Evolutionary conservation across 2,113 vertebrate genomes (phyloP), one percentile per base, ranked within the genome.

Genomic region (Callorhinus ursinus): DNA sequence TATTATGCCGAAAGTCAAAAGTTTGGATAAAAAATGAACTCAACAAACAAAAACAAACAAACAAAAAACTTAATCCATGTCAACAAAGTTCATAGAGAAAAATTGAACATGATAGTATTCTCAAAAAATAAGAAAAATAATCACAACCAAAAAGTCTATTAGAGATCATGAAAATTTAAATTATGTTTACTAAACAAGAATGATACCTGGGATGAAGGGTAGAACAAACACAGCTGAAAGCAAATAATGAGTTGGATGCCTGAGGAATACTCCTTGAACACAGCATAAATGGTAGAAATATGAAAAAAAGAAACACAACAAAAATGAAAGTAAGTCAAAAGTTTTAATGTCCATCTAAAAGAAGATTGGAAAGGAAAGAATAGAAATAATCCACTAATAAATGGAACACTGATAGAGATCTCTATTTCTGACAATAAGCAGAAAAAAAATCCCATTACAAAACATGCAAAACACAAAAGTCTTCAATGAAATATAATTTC

Each of bases 111-210:
- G 39, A n/a, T 51, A 16, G 55, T 84, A 90, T 59, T 24, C 14
- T 90, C 46, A 92, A 80, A 79, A 18, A 9, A 51, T 7, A 83
- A 39, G n/a, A 82, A 49, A 95, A 90, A 39, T 84, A 53, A 80
- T n/a, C 77, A 88, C 72, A 69, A 83, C 36, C 11, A 19, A 83
- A 87, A 81, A 33, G 42, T 49, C 15, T 67, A 67, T 33, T 26
- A 83, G 36, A 96, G n/a, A 94, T 88, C 24, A 92, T 69, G 39
- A 95, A 96, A 95, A 90, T 57, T 72, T 96, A 90, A 94, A 83
- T 96, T 94, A 42, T 82, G 69, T 96, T 97, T 96, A 88, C 80
- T 55, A 90, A 74, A 74, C 15, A 72, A 88, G 87, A 93, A 65
- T 67, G 85, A 80, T 81, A 86, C 71, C 26, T 87, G 14, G 13